Evolutionary conservation across 1,140 invertebrate species (phyloP).

Genomic region (Pseudomyrmex flavicornis): DNA sequence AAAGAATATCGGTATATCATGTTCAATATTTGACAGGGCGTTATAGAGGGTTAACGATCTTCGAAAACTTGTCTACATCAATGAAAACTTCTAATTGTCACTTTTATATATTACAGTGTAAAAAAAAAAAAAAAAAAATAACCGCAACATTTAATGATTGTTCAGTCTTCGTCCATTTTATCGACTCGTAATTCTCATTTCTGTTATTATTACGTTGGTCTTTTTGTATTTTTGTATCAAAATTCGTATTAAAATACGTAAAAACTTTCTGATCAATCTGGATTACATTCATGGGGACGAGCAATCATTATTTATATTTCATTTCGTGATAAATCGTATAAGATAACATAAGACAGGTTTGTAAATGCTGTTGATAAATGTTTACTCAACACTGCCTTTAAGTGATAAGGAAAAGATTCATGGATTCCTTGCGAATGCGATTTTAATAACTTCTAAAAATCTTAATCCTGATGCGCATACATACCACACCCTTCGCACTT

Average conservation of each 20-base stretch:
- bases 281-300: conserved; percentile 12
- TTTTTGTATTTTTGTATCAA: too few relatives aligned
- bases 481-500: neutral
- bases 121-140: neutral
- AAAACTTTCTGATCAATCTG: too few relatives aligned
- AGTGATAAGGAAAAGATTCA: conserved; percentile 43
- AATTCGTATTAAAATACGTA: too few relatives aligned
- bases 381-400: conserved; percentile 70
- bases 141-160: neutral
- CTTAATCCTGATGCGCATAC: conserved; percentile 28
- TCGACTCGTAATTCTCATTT: conserved; percentile 18
- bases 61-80: conserved; percentile 34
- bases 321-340: conserved; percentile 27
- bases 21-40: too few relatives aligned
- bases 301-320: neutral
- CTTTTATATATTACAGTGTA: conserved; percentile 3
- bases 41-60: neutral
- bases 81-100: conserved; percentile 14
- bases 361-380: conserved; percentile 39
- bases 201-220: neutral
- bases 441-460: conserved; percentile 27
- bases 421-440: conserved; percentile 27
- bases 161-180: conserved; percentile 16
- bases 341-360: conserved; percentile 2
- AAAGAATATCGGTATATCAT: too few relatives aligned